Base-by-base conservation (phyloP, 2,113 vertebrate genomes). In the Aviceda subcristata region DNA sequence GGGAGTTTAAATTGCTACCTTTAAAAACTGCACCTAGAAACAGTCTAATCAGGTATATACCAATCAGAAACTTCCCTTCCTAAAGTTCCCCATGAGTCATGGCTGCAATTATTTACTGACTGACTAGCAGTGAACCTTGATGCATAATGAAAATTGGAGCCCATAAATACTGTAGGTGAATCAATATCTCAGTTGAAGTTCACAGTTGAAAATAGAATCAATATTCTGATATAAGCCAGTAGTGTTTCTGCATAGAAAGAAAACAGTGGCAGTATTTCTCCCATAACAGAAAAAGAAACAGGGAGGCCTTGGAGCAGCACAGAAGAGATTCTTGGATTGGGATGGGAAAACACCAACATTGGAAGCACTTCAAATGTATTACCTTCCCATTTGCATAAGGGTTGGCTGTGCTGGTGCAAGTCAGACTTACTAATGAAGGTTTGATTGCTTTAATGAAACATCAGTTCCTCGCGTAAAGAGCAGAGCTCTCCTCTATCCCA, bases 101-200 rank as follows among this genome's bases (percentile, higher is more conserved):
- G 19, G 45, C 34, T 86, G 56, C 36, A 77, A 29, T 93, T 92
- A 81, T 84, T 88, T 78, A 51, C 88, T 94, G 46, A 34, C 68
- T 87, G 64, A 41, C 46, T 76, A 94, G 84, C 73, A 87, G 60
- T 56, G 53, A 93, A 77, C 75, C 91, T 86, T 83, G 80, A 89
- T 78, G 77, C 64, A 30, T 85, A 89, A 81, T 97, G 73, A 91
- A 94, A 67, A 91, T 81, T 36, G 56, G 67, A 92, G 73, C 51
- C 66, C 36, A 27, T 77, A 74, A 91, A 94, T 91, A 71, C 86
- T 89, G 64, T 80, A 89, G 83, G 60, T 91, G 48, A 91, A 93
- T 91, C 76, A 60, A 84, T 95, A 67, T 20, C 36, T 94, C 91
- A 84, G 2, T 21, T 84, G 88, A 72, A 94, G 68, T 92, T 90